A percentile compares a stretch with the other conserved stretches of the same genome.
Conservation (phyloP, 2,888 invertebrate species). For the Hypercompe scribonia region DNA sequence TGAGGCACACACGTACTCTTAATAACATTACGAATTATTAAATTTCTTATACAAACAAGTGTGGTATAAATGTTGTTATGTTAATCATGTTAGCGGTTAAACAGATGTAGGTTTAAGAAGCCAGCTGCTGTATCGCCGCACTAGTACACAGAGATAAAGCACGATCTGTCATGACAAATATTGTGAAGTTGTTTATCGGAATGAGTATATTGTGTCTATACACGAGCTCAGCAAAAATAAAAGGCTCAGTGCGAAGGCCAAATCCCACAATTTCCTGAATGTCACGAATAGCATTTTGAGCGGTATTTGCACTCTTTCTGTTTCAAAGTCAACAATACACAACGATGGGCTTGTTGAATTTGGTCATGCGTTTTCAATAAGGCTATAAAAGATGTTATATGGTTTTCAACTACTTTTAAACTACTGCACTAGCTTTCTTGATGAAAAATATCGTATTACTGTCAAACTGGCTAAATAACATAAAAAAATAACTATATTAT, state of each 20-base stretch:
- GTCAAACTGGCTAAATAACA: no score
- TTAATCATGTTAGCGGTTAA: constrained; percentile 33
- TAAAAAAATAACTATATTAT: no score
- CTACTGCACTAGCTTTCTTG: no score
- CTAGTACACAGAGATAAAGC: not conserved
- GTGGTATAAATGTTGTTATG: constrained; percentile 45
- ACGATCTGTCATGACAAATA: not conserved
- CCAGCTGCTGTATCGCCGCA: not conserved
- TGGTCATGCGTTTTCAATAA: not conserved
- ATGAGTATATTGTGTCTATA: not conserved
- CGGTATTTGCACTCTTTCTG: not conserved
- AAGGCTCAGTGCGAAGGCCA: not conserved
- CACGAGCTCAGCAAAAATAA: not conserved
- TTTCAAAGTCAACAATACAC: not conserved
- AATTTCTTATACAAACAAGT: constrained; percentile 51
- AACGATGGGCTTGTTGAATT: not conserved
- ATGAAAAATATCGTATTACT: no score
- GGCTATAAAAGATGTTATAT: not conserved
- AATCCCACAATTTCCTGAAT: not conserved
- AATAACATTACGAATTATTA: constrained; percentile 51
- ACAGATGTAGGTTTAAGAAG: not conserved
- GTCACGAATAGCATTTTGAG: not conserved
- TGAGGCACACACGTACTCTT: constrained; percentile 49
- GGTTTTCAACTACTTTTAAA: not conserved
- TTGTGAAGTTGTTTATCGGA: not conserved